A percentile compares a stretch with the other conserved stretches of the same genome.
Conservation (phyloP, 2,888 invertebrate genomes). For the Eristalis arbustorum region DNA sequence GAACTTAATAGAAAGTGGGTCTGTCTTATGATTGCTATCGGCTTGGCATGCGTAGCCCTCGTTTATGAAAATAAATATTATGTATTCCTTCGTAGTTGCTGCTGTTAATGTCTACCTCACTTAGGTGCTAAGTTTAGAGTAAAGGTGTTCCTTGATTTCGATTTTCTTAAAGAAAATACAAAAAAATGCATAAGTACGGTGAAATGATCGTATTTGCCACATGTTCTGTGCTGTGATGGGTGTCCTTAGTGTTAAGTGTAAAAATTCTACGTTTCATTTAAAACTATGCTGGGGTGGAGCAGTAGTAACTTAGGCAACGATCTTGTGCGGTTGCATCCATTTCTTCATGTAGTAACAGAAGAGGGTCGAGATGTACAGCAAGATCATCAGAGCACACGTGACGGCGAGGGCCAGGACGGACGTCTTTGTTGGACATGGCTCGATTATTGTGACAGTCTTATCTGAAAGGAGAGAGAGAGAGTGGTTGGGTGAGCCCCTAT, state of each 20-base stretch:
- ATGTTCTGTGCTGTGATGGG: conserved; percentile 13
- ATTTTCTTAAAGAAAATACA: background rate
- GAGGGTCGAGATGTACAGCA: conserved; percentile 94
- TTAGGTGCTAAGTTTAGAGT: conserved; percentile 36
- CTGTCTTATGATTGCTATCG: conserved; percentile 3
- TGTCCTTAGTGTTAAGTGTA: conserved; percentile 15
- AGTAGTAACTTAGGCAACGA: conserved; percentile 83
- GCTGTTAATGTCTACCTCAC: conserved; percentile 31
- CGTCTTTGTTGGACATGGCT: conserved; percentile 94
- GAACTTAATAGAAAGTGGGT: conserved; percentile 71
- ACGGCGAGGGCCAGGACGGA: conserved; percentile 95
- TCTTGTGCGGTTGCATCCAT: conserved; percentile 92
- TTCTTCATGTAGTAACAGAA: conserved; percentile 97
- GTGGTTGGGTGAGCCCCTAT: conserved; percentile 33
- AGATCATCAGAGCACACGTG: conserved; percentile 92
- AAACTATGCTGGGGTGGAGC: conserved; percentile 50
- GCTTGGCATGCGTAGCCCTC: conserved; percentile 2
- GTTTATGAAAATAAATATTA: conserved; percentile 12
- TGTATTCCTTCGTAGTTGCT: background rate
- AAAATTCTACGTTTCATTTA: conserved; percentile 11
- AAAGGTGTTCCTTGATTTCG: background rate
- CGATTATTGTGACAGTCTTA: conserved; percentile 93
- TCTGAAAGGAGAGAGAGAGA: conserved; percentile 83
- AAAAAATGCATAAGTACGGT: conserved; percentile 41
- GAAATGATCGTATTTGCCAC: conserved; percentile 5